Base-by-base conservation (phyloP, 2,888 invertebrate genomes). In the Caenorhabditis drosophilae region DNA sequence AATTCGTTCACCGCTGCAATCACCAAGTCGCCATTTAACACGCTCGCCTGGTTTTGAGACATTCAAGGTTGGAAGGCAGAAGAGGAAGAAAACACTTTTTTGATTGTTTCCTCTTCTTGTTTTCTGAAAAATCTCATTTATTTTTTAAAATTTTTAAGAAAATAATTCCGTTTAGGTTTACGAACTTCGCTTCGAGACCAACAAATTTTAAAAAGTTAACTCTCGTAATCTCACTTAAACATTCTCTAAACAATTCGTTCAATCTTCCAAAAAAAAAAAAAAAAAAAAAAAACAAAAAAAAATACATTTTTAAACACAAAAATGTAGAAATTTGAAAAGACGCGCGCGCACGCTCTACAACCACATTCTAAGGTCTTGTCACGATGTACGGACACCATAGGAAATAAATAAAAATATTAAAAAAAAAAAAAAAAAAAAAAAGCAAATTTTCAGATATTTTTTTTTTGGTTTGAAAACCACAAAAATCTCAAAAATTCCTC, bases 1-100 rank as follows among this genome's bases (percentile, higher is more conserved):
- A 76, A 76, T 45, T 76, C 73, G 25, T 69, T 64, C 45, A 76
- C 67, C 7, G 55, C 36, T 3, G 46, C 46, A 36, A 64, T 48
- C 26, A 64, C 27, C 26, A 47, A 12, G 0, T 64, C 58, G 0
- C 48, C 34, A 22, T 66, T 48, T 16, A 55, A 1, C 3, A 15
- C 9, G 7, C 26, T 15, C 25, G 6, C 7, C 12, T 31, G 31
- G 6, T 31, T 6, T 31, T 9, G 7, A 31, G 36, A 41, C 56
- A 42, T 35, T n/a, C n/a, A n/a, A n/a, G n/a, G n/a, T n/a, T n/a
- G n/a, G n/a, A n/a, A n/a, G n/a, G n/a, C n/a, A n/a, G n/a, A n/a
- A n/a, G n/a, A n/a, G n/a, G n/a, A n/a, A n/a, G n/a, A n/a, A n/a
- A n/a, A n/a, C n/a, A n/a, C n/a, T n/a, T n/a, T n/a, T n/a, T n/a